Base-by-base conservation (phyloP, 2,888 invertebrate genomes). In the Selenia dentaria region DNA sequence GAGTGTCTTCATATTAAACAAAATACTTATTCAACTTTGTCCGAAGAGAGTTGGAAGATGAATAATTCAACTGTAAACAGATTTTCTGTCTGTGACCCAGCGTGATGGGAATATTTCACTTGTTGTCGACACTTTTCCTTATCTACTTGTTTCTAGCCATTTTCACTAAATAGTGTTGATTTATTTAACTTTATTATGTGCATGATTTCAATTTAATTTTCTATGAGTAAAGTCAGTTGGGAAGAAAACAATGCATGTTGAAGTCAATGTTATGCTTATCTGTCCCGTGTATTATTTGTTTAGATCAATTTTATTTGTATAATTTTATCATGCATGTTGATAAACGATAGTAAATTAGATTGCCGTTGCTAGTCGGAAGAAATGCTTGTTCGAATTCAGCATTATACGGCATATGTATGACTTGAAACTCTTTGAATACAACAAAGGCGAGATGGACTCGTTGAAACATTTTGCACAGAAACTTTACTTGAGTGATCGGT, bases 161-260 rank as follows among this genome's bases (percentile, higher is more conserved):
- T 16, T 22, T 18, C 14, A n/a, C 16, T 9, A 36, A 12, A 9
- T 6, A 14, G 28, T 27, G 11, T 16, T 28, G 20, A 18, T 32
- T 20, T 22, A 11, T 32, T 29, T 8, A 9, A 25, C 25, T 9
- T 28, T 39, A 26, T 18, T 34, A 52, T 43, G 38, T 46, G 46
- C 51, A 35, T 51, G 52, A 24, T 42, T n/a, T 39, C 44, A 25
- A 26, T 29, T 39, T 43, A 33, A 1, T 22, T 8, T 8, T 4
- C 8, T 22, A 8, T 8, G 20, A 42, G 24, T 45, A 22, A 46
- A 52, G 36, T 63, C 45, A 47, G 60, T 51, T 50, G 51, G 58
- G 66, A 49, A 57, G 51, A 67, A 62, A 53, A 62, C 56, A 57
- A 58, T 75, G 81, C 81, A 82, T 79, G 83, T 70, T 42, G 45